Evolutionary conservation across 2,113 vertebrate species (phyloP).

Genomic region (Deroptyus accipitrinus): DNA sequence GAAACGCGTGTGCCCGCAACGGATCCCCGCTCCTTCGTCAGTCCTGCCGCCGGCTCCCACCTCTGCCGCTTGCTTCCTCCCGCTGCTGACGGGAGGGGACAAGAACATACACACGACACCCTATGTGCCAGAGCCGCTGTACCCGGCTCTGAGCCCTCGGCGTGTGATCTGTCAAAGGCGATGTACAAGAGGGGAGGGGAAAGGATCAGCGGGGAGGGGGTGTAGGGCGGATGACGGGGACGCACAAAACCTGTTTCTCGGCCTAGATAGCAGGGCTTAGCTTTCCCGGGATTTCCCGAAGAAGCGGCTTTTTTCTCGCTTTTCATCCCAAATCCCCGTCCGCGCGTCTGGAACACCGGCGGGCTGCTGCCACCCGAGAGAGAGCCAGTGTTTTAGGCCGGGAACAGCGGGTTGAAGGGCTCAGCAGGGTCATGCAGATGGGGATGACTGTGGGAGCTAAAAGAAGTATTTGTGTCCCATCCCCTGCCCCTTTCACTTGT

Average conservation of each 20-base stretch:
- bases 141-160: background rate
- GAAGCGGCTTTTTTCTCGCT: background rate
- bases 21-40: background rate
- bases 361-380: background rate
- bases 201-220: background rate
- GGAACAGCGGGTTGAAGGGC: background rate
- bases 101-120: background rate
- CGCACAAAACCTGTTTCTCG: background rate
- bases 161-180: background rate
- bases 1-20: background rate
- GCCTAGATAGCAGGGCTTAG: background rate
- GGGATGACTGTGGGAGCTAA: background rate
- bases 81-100: background rate
- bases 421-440: background rate
- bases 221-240: background rate
- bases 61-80: background rate
- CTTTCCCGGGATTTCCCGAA: background rate
- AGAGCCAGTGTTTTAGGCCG: background rate
- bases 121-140: background rate
- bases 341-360: no score
- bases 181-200: background rate
- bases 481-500: background rate
- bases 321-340: background rate
- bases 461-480: rapidly evolving
- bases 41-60: background rate